Percentiles rank a stretch among this genome's conserved stretches.
These are phyloP conservation scores for Calonectris borealis DNA, from an alignment of 2,113 vertebrate genomes.

Conservation along the genomic window DNA sequence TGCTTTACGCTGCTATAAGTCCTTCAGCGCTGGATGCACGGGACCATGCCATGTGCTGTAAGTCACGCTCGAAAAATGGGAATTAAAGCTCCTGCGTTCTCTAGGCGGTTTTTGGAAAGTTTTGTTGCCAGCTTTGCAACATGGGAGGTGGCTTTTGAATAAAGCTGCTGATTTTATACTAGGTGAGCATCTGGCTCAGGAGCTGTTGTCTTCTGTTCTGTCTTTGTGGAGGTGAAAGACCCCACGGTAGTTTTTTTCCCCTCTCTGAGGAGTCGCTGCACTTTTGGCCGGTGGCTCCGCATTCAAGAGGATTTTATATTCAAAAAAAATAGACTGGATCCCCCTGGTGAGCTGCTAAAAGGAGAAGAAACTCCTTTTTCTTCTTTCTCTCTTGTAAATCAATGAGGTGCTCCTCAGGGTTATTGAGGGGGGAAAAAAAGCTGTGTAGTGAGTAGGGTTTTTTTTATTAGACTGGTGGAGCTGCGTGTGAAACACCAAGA, in stretches of 20 bases:
- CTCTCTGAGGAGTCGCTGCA: not conserved
- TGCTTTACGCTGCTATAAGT: not conserved
- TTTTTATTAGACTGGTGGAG: not conserved
- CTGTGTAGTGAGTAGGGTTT: not conserved
- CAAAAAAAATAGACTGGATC: not conserved
- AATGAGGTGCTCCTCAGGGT: not conserved
- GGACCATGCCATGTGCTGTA: not conserved
- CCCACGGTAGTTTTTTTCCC: not conserved
- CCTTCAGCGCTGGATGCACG: not conserved
- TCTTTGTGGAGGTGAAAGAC: not conserved
- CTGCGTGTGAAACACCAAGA: not conserved
- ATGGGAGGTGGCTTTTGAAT: not conserved
- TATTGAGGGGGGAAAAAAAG: not conserved
- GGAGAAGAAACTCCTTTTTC: constrained; percentile 1
- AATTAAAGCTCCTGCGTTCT: not conserved
- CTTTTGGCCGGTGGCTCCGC: not conserved
- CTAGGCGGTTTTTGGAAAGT: not conserved
- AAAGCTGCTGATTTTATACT: not conserved
- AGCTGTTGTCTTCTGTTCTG: not conserved
- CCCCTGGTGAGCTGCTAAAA: not conserved
- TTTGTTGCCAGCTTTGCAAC: not conserved
- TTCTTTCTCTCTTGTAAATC: constrained; percentile 14
- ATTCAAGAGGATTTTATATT: not conserved
- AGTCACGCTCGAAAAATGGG: not conserved
- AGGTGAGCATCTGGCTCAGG: not conserved